Percentiles rank a stretch among this genome's conserved stretches.
These are phyloP conservation scores for Drosophila ustulata DNA, from an alignment of 2,888 invertebrate genomes.

Conservation along the genomic window DNA sequence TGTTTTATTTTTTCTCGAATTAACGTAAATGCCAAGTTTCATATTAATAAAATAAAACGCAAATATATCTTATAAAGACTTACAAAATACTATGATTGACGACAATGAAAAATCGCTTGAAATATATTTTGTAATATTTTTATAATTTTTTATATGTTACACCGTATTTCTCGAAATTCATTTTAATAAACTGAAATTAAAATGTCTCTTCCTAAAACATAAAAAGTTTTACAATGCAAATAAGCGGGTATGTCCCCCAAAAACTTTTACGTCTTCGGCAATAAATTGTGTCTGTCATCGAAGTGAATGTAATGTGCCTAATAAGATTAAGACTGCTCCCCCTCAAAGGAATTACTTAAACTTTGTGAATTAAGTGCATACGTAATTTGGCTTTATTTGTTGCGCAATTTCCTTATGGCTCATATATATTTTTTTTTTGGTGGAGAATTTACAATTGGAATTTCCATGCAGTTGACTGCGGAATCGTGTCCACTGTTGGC, in stretches of 20 bases:
- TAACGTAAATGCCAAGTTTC: too few relatives aligned
- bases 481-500: slow-evolving; percentile 64
- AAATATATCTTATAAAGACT: too few relatives aligned
- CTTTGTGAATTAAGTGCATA: slow-evolving; percentile 25
- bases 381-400: slow-evolving; percentile 26
- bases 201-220: too few relatives aligned
- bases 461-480: slow-evolving; percentile 36
- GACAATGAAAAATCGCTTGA: too few relatives aligned
- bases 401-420: slow-evolving; percentile 9
- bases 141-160: too few relatives aligned
- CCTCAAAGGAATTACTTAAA: slow-evolving; percentile 2
- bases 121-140: too few relatives aligned
- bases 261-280: neutral
- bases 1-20: too few relatives aligned
- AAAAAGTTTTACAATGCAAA: too few relatives aligned
- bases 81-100: too few relatives aligned
- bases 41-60: neutral
- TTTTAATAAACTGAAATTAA: too few relatives aligned
- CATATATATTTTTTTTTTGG: neutral
- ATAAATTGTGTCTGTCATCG: neutral
- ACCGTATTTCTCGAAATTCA: too few relatives aligned
- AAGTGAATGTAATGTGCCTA: neutral
- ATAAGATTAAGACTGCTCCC: neutral
- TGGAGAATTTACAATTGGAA: slow-evolving; percentile 26
- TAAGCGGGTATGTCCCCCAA: neutral